Base-by-base conservation (phyloP, 2,113 vertebrate genomes). In the Neofelis nebulosa region DNA sequence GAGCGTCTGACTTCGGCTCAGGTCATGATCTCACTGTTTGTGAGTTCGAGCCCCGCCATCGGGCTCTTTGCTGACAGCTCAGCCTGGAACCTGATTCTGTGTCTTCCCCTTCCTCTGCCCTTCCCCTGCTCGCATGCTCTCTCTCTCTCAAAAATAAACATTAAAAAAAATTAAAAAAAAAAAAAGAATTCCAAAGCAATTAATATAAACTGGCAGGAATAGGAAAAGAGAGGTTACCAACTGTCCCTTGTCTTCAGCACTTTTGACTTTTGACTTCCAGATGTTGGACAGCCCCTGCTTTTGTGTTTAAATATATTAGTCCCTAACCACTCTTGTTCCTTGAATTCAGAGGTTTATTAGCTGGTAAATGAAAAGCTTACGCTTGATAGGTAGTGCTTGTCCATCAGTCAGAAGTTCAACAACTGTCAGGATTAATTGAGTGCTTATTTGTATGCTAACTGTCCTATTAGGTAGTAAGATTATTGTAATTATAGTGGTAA, bases 231-330 rank as follows among this genome's bases (percentile, higher is more conserved):
- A 50, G 25, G 15, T 25, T 76, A 45, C n/a, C 63, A 15, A 45
- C 25, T 83, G 63, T 50, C n/a, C 15, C 15, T 83, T 89, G 57
- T 61, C 61, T 41, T 76, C 3, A 86, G 71, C 57, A 31, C 69
- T 91, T 94, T 33, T 16, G 52, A 79, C 41, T 80, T 89, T 79
- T 85, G 52, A 94, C 52, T 21, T 94, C 48, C n/a, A 68, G 74
- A 74, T 11, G 61, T 94, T 41, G 79, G 45, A 48, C 36, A 81
- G 21, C 45, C 18, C 36, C 66, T 65, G 41, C 36, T 91, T 94
- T 91, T 94, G 48, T 89, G 57, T 94, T 97, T 76, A 68, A 80
- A 82, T 92, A 71, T 11, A 21, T 78, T 88, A 55, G 10, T 91
- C 66, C 29, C 63, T 66, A 57, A 50, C 74, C 78, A 74, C 73